Percentiles rank a stretch among this genome's conserved stretches.
These are phyloP conservation scores for Hydriomena furcata DNA, from an alignment of 2,888 invertebrate species.

Conservation along the genomic window DNA sequence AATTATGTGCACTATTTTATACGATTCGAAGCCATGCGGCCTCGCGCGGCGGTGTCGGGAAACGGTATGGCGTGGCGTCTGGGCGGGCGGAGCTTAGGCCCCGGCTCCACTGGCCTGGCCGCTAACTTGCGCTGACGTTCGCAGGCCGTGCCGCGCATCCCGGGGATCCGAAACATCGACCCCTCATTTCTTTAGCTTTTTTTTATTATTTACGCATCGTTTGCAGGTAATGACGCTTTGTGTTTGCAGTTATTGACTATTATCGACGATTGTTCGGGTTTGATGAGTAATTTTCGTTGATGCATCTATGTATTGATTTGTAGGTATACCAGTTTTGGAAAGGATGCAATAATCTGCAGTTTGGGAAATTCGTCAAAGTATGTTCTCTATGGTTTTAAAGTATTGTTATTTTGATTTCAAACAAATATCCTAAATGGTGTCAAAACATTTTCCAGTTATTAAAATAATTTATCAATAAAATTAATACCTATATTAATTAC, in stretches of 20 bases:
- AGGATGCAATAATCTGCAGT: neutral
- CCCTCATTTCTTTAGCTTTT: slow-evolving; percentile 43
- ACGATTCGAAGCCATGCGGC: slow-evolving; percentile 62
- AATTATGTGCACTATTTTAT: slow-evolving; percentile 68
- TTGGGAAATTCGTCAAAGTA: too few species aligned
- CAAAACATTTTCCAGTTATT: too few species aligned
- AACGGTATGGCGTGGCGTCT: slow-evolving; percentile 60
- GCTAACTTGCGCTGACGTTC: slow-evolving; percentile 29
- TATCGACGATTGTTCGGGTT: slow-evolving; percentile 24
- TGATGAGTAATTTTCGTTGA: slow-evolving; percentile 30
- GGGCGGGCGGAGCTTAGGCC: slow-evolving; percentile 68
- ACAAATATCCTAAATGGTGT: too few species aligned
- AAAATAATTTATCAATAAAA: too few species aligned
- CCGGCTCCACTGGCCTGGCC: slow-evolving; percentile 41
- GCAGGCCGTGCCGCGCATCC: slow-evolving; percentile 65
- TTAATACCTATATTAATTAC: too few species aligned
- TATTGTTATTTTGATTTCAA: too few species aligned
- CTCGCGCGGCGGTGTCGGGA: slow-evolving; percentile 64
- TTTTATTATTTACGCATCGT: slow-evolving; percentile 34
- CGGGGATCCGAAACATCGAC: slow-evolving; percentile 45
- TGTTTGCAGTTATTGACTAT: slow-evolving; percentile 24
- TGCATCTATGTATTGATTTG: slow-evolving; percentile 2
- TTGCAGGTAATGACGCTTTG: slow-evolving; percentile 37
- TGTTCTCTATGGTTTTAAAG: too few species aligned
- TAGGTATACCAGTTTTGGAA: neutral